Evolutionary conservation across 37 sponge, comb jelly and placozoan genomes (phyloP), one percentile per base, ranked within the genome.

Genomic region (Eunapius fragilis): DNA sequence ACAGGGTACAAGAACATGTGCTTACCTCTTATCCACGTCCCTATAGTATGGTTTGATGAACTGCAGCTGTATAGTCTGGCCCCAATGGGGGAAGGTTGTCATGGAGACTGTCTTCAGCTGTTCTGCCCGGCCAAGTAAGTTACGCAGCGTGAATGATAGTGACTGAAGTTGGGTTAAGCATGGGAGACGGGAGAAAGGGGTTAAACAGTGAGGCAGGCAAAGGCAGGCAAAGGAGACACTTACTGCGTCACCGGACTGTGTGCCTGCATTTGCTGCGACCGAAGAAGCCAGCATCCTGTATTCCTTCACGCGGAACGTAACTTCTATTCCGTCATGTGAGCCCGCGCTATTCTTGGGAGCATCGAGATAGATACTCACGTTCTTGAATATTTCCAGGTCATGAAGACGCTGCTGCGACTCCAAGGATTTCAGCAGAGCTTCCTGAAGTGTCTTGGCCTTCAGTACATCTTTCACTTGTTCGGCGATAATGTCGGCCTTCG

Each of bases 61-160:
- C 73, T 89, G 83, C 34, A 93, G 73, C 37, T 87, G 84, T 0
- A 90, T 10, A 25, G 49, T 82, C 70, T 93, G 89, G 0, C 93
- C 94, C 91, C 91, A 94, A 47, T 88, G 88, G 77, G 94, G 94
- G 38, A 94, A 76, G 28, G 91, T 38, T 26, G 94, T 87, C 7
- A 75, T 71, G 7, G 94, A 90, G 17, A 38, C 70, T 37, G 81
- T 14, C 33, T 82, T 84, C 68, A 94, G 36, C 79, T 87, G 78
- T 68, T 94, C 94, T 27, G 95, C 95, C 67, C 92, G 82, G 12
- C 95, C 95, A 78, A 88, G 78, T 25, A 89, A 3, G 77, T 94
- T 94, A 49, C 88, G 67, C 32, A 90, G 19, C 32, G 77, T 34
- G 9, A 90, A 25, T 30, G 80, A 82, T 19, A 90, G 36, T 31